Percentiles rank a stretch among this genome's conserved stretches.
phyloP scores from a whole-genome alignment of 2,888 invertebrate species.

The Dioctria linearis region DNA sequence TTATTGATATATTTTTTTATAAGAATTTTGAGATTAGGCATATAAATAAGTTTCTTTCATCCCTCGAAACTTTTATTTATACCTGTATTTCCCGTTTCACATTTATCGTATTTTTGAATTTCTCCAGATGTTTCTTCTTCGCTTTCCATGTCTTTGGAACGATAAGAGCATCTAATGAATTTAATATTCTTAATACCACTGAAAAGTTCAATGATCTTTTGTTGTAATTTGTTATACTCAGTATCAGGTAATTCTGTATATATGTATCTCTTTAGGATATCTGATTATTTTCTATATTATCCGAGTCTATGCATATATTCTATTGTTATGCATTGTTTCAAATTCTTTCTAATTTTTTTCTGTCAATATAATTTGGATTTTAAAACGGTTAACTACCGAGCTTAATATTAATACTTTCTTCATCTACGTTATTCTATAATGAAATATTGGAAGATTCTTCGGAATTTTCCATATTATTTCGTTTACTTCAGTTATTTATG shows the following conservation, averaged over 20 bases:
- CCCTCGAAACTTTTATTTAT: slow-evolving; percentile 15
- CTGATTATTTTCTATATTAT: no score
- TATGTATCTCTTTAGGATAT: neutral
- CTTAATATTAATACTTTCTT: no score
- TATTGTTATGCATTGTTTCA: no score
- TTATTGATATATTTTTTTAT: slow-evolving; percentile 28
- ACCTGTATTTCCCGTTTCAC: slow-evolving; percentile 3
- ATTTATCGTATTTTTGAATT: slow-evolving; percentile 32
- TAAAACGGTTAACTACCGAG: no score
- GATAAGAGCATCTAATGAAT: slow-evolving; percentile 5
- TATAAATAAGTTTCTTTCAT: neutral
- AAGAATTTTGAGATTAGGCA: neutral
- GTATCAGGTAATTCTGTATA: neutral
- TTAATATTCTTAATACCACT: neutral
- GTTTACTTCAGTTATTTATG: no score
- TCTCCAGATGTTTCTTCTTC: neutral
- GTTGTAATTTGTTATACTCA: neutral
- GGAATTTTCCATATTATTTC: no score
- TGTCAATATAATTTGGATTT: no score
- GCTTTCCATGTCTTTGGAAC: slow-evolving; percentile 11
- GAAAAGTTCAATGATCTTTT: neutral
- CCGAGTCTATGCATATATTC: no score
- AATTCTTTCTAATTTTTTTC: no score
- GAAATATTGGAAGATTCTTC: no score
- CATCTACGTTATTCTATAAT: no score